Conservation (phyloP, 1,140 invertebrate species). For the Trypoxylus dichotomus region DNA sequence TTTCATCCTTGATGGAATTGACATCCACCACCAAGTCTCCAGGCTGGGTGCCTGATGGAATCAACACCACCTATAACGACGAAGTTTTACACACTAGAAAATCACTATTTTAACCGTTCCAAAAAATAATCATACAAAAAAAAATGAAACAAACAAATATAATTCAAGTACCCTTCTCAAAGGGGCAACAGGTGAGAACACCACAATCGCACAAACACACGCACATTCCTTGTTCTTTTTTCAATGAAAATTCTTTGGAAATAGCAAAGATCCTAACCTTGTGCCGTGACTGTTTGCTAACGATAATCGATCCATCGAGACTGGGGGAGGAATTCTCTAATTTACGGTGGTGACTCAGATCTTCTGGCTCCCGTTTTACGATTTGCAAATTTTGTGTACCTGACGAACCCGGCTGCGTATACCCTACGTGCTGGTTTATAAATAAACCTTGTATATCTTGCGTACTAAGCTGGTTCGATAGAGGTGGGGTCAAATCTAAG, state of each 20-base stretch:
- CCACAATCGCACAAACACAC: not conserved
- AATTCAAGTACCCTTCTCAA: not conserved
- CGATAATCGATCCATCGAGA: slow-evolving; percentile 49
- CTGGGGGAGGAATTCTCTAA: slow-evolving; percentile 49
- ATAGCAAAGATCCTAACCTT: slow-evolving; percentile 45
- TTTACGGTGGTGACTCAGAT: slow-evolving; percentile 59
- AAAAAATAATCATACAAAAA: not conserved
- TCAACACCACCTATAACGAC: slow-evolving; percentile 54
- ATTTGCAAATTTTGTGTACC: slow-evolving; percentile 55
- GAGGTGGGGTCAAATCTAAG: slow-evolving; percentile 56
- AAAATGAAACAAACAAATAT: not conserved
- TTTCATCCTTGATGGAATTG: slow-evolving; percentile 57
- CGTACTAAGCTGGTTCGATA: slow-evolving; percentile 54
- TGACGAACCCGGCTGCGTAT: slow-evolving; percentile 47
- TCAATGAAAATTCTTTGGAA: not conserved
- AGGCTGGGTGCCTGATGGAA: slow-evolving; percentile 49
- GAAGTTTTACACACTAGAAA: slow-evolving; percentile 19
- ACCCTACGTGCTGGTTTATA: slow-evolving; percentile 59
- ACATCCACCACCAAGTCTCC: slow-evolving; percentile 57
- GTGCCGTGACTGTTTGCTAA: slow-evolving; percentile 50
- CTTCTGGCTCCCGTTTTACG: slow-evolving; percentile 69
- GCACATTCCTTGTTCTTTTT: not conserved
- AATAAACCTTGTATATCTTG: slow-evolving; percentile 65
- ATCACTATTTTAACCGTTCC: not conserved
- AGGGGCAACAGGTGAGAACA: slow-evolving; percentile 32